Evolutionary conservation across 2,888 invertebrate species (phyloP), one percentile per base, ranked within the genome.

Genomic region (Harpagoxenus sublaevis): DNA sequence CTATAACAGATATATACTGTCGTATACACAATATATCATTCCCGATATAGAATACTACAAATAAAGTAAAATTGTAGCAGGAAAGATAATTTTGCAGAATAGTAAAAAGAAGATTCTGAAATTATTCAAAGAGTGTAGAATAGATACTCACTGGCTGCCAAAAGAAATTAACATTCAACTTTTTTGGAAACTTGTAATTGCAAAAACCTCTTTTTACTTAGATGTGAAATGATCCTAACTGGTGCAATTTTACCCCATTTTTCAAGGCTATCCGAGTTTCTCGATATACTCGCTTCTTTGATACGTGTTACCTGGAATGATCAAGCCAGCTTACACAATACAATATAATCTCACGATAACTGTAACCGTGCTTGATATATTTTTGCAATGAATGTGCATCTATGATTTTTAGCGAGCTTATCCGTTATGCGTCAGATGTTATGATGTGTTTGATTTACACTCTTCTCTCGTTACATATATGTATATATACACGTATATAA

Each of bases 301-400:
- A 83, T 73, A 82, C 62, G 63, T 84, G 85, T 87, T 87, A 86
- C 53, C 63, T 83, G 62, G 73, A 83, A 81, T 81, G 70, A 83
- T 89, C 86, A 84, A 45, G 84, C 84, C 66, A 88, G 91, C 89
- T 91, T 88, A 84, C 68, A 89, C 82, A 84, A 86, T 85, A 77
- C 65, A 51, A 79, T 88, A 87, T 84, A 86, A 68, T 68, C 66
- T 83, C 84, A 86, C 84, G 68, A 88, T 85, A 66, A 89, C 84
- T 87, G 85, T 89, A 71, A 89, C 78, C 77, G 87, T 89, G 92
- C 92, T 92, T 92, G 86, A 91, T 86, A 91, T 86, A 89, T 89
- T 84, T 84, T 84, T 84, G 89, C 91, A 89, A 90, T 89, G 90
- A 90, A 91, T 90, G 91, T 90, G 91, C 90, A 90, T 81, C 79